Evolutionary conservation across 1,140 invertebrate species (phyloP), one percentile per base, ranked within the genome.

Genomic region (Cherax quadricarinatus): DNA sequence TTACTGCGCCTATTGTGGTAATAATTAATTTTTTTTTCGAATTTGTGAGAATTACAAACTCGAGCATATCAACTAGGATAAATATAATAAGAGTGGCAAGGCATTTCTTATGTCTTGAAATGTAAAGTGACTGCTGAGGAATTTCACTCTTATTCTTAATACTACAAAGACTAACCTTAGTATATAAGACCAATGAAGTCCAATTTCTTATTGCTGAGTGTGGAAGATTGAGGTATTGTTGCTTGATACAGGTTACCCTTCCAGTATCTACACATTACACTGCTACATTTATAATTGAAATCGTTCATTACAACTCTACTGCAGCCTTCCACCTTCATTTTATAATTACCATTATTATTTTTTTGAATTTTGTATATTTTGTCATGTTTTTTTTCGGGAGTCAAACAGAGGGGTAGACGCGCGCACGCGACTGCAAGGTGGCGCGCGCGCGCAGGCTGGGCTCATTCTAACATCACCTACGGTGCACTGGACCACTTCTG

Each of bases 161-260:
- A 18, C 66, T 70, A 70, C 3, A 57, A 14, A 70, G 21, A 18
- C 66, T 70, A 70, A 70, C 16, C 66, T 4, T 21, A 70, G 62
- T 70, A 70, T 18, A n/a, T 21, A 6, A 70, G 16, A 70, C 66
- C 66, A 70, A 70, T 70, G 18, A n/a, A n/a, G 18, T 70, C 66
- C 66, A 70, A 70, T 70, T 16, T 70, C 21, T 70, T n/a, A 70
- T 18, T n/a, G 3, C 2, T 70, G 66, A 70, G 0, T 70, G 66
- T 70, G 66, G 66, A 21, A 70, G 14, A 70, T 21, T 70, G 18
- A 12, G 0, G 66, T 70, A 21, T 70, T n/a, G 66, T 70, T 70
- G 66, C 66, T 70, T 70, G 66, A 70, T 70, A 70, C 66, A 70
- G 14, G 66, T 70, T 70, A 70, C 66, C 66, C 66, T 70, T 70